Conservation (phyloP, 2,888 invertebrate species). For the Pandemis cinnamomeana region DNA sequence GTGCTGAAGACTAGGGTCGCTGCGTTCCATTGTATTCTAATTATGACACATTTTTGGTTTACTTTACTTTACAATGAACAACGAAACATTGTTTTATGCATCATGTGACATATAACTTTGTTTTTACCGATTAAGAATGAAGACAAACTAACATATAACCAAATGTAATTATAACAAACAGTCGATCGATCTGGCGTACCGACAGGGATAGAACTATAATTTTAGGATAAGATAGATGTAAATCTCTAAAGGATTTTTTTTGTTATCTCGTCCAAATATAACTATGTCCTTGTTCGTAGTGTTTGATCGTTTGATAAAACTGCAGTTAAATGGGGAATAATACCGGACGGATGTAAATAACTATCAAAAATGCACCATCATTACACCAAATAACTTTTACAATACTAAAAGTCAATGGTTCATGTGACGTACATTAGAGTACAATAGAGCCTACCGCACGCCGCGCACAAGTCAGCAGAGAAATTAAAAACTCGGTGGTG, state of each 20-base stretch:
- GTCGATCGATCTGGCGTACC: no score
- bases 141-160: background rate
- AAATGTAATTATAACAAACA: no score
- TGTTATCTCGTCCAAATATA: no score
- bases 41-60: no score
- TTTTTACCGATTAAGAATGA: background rate
- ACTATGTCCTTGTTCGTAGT: no score
- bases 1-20: no score
- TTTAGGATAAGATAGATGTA: no score
- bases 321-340: background rate
- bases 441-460: conserved; percentile 37
- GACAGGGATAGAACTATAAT: no score
- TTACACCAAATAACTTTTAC: conserved; percentile 20
- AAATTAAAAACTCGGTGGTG: conserved; percentile 70
- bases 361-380: conserved; percentile 9
- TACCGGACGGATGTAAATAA: background rate
- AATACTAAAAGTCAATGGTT: conserved; percentile 16
- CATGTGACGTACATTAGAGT: conserved; percentile 18
- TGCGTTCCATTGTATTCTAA: no score
- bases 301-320: no score
- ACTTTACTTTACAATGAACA: background rate
- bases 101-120: background rate
- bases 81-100: background rate
- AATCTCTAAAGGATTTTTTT: no score
- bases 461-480: conserved; percentile 45